Base-by-base conservation (phyloP, 2,797 vertebrate species). In the Intellagama lesueurii region DNA sequence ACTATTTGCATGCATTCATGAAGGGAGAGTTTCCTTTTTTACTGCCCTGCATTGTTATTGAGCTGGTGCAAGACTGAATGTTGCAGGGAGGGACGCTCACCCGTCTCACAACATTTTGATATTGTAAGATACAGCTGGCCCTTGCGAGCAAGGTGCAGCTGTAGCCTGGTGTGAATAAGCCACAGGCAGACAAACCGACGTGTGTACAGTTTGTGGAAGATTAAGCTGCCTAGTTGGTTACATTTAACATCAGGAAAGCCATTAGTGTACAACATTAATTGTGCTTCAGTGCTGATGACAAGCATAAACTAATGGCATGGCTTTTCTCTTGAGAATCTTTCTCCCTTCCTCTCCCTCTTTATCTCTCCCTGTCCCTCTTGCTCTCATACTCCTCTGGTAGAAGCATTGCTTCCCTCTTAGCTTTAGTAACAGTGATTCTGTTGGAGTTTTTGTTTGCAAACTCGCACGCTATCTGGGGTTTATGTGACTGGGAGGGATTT, bases 171-270 rank as follows among this genome's bases (percentile, higher is more conserved):
- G 14, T 28, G 49, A 85, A 60, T 49, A 56, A 49, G 11, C 83
- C n/a, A 32, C 16, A 5, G n/a, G 70, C 12, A 28, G 11, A 28
- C 30, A 35, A 32, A 12, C 2, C 7, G 14, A 12, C 28, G 44
- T 32, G n/a, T 52, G 30, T 35, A 26, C 6, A 52, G 68, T 56
- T 24, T 75, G 70, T 75, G 49, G n/a, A 85, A 85, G 44, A 83
- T 72, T 72, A 49, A 72, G 68, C 68, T 72, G 69, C 17, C 68
- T 24, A 52, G 68, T 72, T 72, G 68, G 30, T 49, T 72, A 32
- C 28, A 52, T 84, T 72, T 84, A 72, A 72, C 44, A 72, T 72
- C 70, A 60, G 47, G 83, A 75, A 85, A 60, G n/a, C 22, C 49
- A 60, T 83, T 85, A 22, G 5, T 16, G 17, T 12, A 26, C 47